Evolutionary conservation across 2,888 invertebrate genomes (phyloP), one percentile per base, ranked within the genome.

Genomic region (Ypsolopha scabrella): DNA sequence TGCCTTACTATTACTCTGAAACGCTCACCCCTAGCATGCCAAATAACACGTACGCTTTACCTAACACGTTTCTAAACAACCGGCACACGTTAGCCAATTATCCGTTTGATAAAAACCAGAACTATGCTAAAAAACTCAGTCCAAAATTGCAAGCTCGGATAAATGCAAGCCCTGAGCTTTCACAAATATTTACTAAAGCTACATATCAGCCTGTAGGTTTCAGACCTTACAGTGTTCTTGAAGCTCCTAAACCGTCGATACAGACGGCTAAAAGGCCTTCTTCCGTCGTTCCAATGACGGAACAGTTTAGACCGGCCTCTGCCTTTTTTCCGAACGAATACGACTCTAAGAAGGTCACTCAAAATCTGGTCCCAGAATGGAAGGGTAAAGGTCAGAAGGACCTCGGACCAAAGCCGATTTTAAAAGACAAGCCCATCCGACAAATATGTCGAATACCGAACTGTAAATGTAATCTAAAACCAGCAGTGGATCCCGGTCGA

Each of bases 1-100:
- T 24, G 44, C 86, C 86, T 48, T 86, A 86, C 56, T 86, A 86
- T 59, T 86, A 86, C 55, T 78, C 85, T 0, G 86, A 86, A 71
- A 86, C 85, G 41, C 54, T 82, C 61, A 74, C 75, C 33, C 74
- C 74, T 51, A 73, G 83, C 83, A 75, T 78, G 82, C 75, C 81
- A 62, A 82, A 81, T 55, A 83, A 83, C 50, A 63, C 73, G 46
- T 81, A 72, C 55, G 75, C 69, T 57, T 65, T 72, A 55, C 72
- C 80, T 56, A 70, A 69, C 52, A 57, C 63, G 34, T 64, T 62
- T 52, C 51, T 57, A 1, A 53, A 55, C 53, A 77, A 71, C 55
- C 71, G 81, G 57, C 80, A 83, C 51, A 80, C 80, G 3, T 53
- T 81, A 44, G 72, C 74, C 34, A 77, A 68, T 46, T 79, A 78